phyloP scores from a whole-genome alignment of 2,888 invertebrate genomes.

The Noctua comes region DNA sequence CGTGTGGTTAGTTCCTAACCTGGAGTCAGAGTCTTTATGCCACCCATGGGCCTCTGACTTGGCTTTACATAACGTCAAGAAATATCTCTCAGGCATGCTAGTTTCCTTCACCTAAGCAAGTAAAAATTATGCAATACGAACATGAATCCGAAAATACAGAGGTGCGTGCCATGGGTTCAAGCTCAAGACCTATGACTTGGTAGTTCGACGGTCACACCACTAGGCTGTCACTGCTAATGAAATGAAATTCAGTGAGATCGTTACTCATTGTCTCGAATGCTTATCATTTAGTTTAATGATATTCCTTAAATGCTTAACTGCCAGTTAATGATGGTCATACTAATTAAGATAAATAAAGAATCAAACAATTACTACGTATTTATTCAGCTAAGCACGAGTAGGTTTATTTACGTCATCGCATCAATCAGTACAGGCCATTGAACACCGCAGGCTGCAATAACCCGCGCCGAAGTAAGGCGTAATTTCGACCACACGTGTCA shows the following conservation, averaged over 20 bases:
- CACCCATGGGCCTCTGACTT: no score
- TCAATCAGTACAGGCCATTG: not conserved
- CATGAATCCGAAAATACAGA: no score
- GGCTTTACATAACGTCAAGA: no score
- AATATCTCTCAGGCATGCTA: no score
- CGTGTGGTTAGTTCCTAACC: no score
- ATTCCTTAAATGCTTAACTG: not conserved
- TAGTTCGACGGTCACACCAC: no score
- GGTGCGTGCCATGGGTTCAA: no score
- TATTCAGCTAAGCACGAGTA: slow-evolving; percentile 21
- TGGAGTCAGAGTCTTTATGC: no score
- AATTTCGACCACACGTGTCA: not conserved
- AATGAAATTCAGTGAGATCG: not conserved
- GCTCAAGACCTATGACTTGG: no score
- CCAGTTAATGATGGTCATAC: slow-evolving; percentile 9
- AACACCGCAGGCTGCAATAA: not conserved
- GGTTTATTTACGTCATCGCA: not conserved
- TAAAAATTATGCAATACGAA: no score
- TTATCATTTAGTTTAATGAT: not conserved
- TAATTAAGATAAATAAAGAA: slow-evolving; percentile 16
- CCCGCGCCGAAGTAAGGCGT: not conserved
- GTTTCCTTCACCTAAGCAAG: no score
- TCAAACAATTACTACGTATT: not conserved
- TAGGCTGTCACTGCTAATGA: no score
- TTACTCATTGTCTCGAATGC: not conserved